These are phyloP conservation scores for Drosophila suzukii DNA, from an alignment of 1,140 invertebrate species.

Conservation along the genomic window DNA sequence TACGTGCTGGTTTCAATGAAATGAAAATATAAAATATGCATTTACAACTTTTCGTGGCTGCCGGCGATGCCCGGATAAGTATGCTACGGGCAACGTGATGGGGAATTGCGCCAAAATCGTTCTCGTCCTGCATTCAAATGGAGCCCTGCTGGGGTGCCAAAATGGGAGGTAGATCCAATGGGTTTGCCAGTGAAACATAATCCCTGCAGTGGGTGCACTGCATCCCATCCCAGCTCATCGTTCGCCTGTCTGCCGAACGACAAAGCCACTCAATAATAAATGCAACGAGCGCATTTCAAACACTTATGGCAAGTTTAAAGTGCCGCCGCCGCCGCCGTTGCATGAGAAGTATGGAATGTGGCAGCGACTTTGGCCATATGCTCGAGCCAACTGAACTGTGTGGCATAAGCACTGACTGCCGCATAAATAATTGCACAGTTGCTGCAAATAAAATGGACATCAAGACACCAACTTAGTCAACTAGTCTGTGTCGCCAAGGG, in stretches of 20 bases:
- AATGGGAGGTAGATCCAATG: neutral
- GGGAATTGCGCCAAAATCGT: slow-evolving; percentile 70
- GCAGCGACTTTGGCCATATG: slow-evolving; percentile 14
- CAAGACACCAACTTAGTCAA: slow-evolving; percentile 73
- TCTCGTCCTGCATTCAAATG: slow-evolving; percentile 68
- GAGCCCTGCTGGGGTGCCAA: neutral
- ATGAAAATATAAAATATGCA: slow-evolving; percentile 82
- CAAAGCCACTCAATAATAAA: slow-evolving; percentile 78
- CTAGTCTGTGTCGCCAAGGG: slow-evolving; percentile 22
- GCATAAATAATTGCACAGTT: slow-evolving; percentile 76
- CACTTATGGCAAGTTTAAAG: slow-evolving; percentile 77
- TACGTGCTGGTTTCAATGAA: slow-evolving; percentile 79
- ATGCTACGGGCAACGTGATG: slow-evolving; percentile 68
- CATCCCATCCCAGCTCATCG: slow-evolving; percentile 14
- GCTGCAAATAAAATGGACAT: slow-evolving; percentile 79
- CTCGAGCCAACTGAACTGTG: slow-evolving; percentile 11
- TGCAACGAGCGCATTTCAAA: slow-evolving; percentile 80
- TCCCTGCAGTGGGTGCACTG: slow-evolving; percentile 31
- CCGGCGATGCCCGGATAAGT: slow-evolving; percentile 66
- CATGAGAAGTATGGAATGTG: slow-evolving; percentile 39
- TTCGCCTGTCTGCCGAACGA: slow-evolving; percentile 49
- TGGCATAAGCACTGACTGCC: slow-evolving; percentile 41
- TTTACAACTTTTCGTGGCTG: slow-evolving; percentile 56
- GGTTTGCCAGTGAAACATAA: slow-evolving; percentile 28
- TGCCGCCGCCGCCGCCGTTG: slow-evolving; percentile 44